Evolutionary conservation across 2,113 vertebrate species (phyloP).

Genomic region (Amphiprion percula): DNA sequence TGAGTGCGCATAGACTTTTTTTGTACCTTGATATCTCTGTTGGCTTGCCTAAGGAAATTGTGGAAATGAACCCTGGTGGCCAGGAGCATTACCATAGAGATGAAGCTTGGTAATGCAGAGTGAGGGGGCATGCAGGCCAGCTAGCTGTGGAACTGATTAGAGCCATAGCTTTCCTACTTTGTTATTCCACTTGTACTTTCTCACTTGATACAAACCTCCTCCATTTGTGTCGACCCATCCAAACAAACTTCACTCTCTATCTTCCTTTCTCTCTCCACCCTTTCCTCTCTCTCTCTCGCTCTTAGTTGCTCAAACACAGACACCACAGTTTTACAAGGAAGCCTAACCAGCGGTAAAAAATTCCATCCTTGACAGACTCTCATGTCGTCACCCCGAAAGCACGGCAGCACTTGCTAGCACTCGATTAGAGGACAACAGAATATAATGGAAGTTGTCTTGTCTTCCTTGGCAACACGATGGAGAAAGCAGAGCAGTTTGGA

Average conservation of each 20-base stretch:
- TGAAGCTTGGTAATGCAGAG: slow-evolving; percentile 53
- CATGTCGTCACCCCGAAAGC: slow-evolving; percentile 25
- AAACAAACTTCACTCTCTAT: slow-evolving; percentile 16
- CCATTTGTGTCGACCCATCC: slow-evolving; percentile 15
- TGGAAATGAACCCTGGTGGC: slow-evolving; percentile 64
- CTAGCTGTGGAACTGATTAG: slow-evolving; percentile 56
- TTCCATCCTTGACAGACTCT: slow-evolving; percentile 20
- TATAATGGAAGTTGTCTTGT: slow-evolving; percentile 21
- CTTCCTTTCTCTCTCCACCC: background rate
- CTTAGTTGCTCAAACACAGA: slow-evolving; percentile 10
- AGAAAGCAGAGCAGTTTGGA: slow-evolving; percentile 10
- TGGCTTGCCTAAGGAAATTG: slow-evolving; percentile 57
- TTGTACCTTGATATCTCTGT: slow-evolving; percentile 51
- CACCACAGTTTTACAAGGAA: background rate
- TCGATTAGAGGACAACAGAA: slow-evolving; percentile 27
- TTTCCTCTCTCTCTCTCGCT: background rate
- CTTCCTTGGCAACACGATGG: slow-evolving; percentile 11
- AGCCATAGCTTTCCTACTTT: slow-evolving; percentile 46
- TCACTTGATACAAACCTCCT: slow-evolving; percentile 11
- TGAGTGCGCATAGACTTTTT: slow-evolving; percentile 10
- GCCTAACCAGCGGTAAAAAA: slow-evolving; percentile 30
- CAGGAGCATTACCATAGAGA: slow-evolving; percentile 69
- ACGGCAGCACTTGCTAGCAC: slow-evolving; percentile 17
- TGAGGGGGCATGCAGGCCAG: slow-evolving; percentile 46
- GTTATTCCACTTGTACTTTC: slow-evolving; percentile 46